These are phyloP conservation scores for Agonopterix subpropinquella DNA, from an alignment of 2,888 invertebrate genomes.

Conservation along the genomic window DNA sequence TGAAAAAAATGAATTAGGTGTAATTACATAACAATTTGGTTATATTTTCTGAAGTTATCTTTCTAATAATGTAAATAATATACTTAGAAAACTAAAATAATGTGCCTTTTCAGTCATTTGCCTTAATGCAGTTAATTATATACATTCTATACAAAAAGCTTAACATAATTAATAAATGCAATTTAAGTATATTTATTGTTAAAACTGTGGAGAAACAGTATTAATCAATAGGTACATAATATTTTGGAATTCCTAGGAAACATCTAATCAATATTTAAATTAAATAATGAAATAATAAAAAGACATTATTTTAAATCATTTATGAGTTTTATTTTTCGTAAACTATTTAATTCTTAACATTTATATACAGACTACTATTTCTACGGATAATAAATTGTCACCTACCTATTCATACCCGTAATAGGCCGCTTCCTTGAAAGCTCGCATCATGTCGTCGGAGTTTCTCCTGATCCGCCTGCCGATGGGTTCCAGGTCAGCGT, in stretches of 20 bases:
- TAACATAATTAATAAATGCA: background rate
- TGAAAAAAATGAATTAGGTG: too few relatives aligned
- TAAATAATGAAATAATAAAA: constrained; percentile 64
- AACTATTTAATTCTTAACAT: constrained; percentile 19
- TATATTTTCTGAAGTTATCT: too few relatives aligned
- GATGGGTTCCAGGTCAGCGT: constrained; percentile 93
- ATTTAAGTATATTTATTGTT: background rate
- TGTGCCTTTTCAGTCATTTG: constrained; percentile 27
- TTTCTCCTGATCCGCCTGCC: constrained; percentile 86
- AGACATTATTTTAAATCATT: constrained; percentile 71
- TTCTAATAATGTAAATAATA: background rate
- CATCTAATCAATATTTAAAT: constrained; percentile 32
- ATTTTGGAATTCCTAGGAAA: constrained; percentile 41
- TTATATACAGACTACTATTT: constrained; percentile 13
- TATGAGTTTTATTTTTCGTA: constrained; percentile 42
- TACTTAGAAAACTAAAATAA: background rate
- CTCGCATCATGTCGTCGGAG: constrained; percentile 84
- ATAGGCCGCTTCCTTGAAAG: constrained; percentile 84
- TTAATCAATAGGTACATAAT: constrained; percentile 25
- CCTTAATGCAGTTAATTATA: constrained; percentile 1
- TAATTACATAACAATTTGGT: too few relatives aligned
- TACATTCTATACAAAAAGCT: background rate
- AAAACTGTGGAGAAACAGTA: constrained; percentile 39
- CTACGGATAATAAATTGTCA: constrained; percentile 2
- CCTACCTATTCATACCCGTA: constrained; percentile 81